Evolutionary conservation across 1,140 invertebrate species (phyloP), one percentile per base, ranked within the genome.

Genomic region (Nasonia longicornis): DNA sequence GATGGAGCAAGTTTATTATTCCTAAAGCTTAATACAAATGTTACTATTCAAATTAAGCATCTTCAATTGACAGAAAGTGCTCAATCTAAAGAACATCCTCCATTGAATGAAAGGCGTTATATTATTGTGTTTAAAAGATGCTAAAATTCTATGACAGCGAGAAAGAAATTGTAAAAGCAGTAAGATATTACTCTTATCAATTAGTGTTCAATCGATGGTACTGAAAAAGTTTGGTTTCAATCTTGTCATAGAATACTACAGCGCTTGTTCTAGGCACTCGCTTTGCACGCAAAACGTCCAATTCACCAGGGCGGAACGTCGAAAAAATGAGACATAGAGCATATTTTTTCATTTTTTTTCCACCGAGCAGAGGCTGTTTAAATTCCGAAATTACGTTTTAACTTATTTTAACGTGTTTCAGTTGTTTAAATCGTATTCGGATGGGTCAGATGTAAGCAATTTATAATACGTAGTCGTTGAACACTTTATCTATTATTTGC

Each of bases 371-470:
- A 35, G 22, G 29, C 73, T 38, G 71, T 29, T 29, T 31, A 8
- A 73, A 38, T 29, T 38, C 42, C 72, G 29, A 77, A 20, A 42
- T 72, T 73, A 77, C 12, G 74, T 87, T 82, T 79, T 85, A 84
- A 87, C 72, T 87, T 84, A 79, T 85, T 85, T 89, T 89, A 84
- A 84, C 85, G 85, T 90, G 86, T 90, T 90, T 87, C 89, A 90
- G 89, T 90, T 90, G 83, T 88, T 86, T 90, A 90, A 87, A 85
- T 90, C 89, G 63, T 89, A 89, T 88, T 91, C 89, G 88, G 90
- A 90, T 87, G 90, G 88, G 81, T 90, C 87, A 87, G 88, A 90
- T 90, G 90, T 91, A 91, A 91, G 90, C 89, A 90, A 89, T 87
- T 88, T 87, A 88, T 82, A 83, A 80, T 86, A 86, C 83, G 77